Conservation (phyloP, 2,113 vertebrate species). For the Bujurquina vittata region DNA sequence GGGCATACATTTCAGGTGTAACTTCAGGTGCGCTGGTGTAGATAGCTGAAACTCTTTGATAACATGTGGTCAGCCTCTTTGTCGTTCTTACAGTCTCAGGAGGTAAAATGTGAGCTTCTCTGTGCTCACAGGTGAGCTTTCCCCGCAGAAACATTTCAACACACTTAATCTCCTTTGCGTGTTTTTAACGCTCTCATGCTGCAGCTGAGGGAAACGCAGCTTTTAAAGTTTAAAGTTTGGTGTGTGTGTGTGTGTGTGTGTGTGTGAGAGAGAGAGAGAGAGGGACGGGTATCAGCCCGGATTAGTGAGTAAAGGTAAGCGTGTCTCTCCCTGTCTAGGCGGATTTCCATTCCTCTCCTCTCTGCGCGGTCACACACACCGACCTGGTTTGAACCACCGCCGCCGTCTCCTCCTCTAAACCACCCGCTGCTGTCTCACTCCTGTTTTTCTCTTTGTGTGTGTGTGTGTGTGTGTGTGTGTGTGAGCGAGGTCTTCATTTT, state of each 20-base stretch:
- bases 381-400: constrained; percentile 63
- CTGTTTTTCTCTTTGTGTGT: neutral
- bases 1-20: too few relatives aligned
- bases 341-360: constrained; percentile 64
- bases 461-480: constrained; percentile 6
- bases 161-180: neutral
- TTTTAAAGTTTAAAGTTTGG: neutral
- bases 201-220: neutral
- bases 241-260: constrained; percentile 8
- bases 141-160: neutral
- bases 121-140: neutral
- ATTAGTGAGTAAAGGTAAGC: constrained; percentile 83
- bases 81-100: neutral
- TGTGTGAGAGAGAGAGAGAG: too few relatives aligned
- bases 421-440: constrained; percentile 12
- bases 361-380: constrained; percentile 67
- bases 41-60: too few relatives aligned
- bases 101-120: neutral
- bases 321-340: constrained; percentile 73
- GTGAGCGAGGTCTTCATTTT: neutral
- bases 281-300: constrained; percentile 73
- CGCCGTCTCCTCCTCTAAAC: neutral
- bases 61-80: neutral
- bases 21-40: too few relatives aligned
- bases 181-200: neutral